Base-by-base conservation (phyloP, 1,140 invertebrate species). In the Saccostrea glomerata region DNA sequence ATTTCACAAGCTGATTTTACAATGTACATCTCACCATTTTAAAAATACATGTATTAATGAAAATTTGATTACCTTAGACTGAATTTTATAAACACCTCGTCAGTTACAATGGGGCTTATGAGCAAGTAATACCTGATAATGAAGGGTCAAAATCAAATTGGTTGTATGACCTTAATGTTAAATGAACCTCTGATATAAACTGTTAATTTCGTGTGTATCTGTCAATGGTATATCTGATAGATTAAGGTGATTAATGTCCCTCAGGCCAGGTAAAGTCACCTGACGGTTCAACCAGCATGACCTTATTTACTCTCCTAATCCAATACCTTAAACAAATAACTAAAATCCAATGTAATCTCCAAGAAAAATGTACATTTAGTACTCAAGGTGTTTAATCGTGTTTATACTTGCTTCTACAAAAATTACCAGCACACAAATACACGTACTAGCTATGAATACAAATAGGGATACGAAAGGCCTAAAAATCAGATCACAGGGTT, bases 221-320 rank as follows among this genome's bases (percentile, higher is more conserved):
- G 70, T 17, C 70, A 77, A 36, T 30, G 13, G 25, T 77, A 17
- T 77, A 77, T 30, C 70, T 9, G 30, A 77, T 77, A 77, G 70
- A 77, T 77, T 77, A 77, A 12, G 70, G 70, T 30, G 70, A 77
- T 77, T 77, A 77, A 77, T 77, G 30, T 77, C 70, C 23, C 70
- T 77, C 25, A 11, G 30, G 70, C 25, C 70, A 77, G 70, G 70
- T 77, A 77, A 20, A 17, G 70, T 77, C 70, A 77, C 70, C 70
- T 77, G 70, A 25, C 15, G 7, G 25, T 77, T 77, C 70, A 77
- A 77, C 25, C 70, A 36, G 9, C 11, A 23, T 77, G 70, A 77
- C 70, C 70, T 36, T 77, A 77, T 77, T 77, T 77, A 77, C 70
- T 36, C 70, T 77, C 70, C 70, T 77, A 77, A 77, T 77, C 70